A percentile compares a stretch with the other conserved stretches of the same genome.
Evolutionary conservation across 2,797 vertebrate species (phyloP).

Genomic region (Epinephelus malabaricus): DNA sequence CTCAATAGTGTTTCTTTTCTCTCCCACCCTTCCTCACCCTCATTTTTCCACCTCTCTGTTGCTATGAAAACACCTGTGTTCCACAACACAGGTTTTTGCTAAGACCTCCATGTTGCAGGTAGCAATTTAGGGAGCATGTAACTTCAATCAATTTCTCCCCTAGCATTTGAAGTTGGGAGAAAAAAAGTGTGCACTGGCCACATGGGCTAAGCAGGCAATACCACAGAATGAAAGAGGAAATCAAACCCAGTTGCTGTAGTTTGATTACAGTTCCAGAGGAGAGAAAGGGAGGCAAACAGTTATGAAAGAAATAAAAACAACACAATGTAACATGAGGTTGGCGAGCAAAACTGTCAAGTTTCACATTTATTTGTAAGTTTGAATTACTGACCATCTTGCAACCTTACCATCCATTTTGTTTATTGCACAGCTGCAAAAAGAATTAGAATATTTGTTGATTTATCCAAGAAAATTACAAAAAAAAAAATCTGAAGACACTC

Average conservation of each 20-base stretch:
- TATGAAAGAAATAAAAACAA: not conserved
- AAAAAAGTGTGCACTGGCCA: constrained; percentile 32
- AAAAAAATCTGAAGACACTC: not conserved
- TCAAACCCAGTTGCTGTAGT: constrained; percentile 22
- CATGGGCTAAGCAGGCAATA: constrained; percentile 24
- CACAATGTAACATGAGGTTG: not conserved
- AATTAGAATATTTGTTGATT: not conserved
- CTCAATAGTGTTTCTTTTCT: constrained; percentile 44
- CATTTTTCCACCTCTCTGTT: constrained; percentile 26
- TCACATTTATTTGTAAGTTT: not conserved
- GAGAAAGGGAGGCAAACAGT: not conserved
- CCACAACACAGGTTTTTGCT: constrained; percentile 66
- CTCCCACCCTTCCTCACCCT: not conserved
- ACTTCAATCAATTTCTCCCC: constrained; percentile 48
- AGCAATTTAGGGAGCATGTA: constrained; percentile 67
- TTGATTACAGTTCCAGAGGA: constrained; percentile 8
- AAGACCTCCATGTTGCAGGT: constrained; percentile 70
- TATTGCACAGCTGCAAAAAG: not conserved
- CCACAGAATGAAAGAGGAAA: constrained; percentile 33
- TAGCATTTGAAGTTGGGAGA: constrained; percentile 63
- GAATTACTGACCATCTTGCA: not conserved
- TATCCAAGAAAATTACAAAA: not conserved
- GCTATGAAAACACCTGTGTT: constrained; percentile 73
- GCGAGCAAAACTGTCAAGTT: not conserved
- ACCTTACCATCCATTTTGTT: not conserved